Conservation (phyloP, 2,113 vertebrate species). For the human region GRCh38 chr1:224527501-224528000, state of each 20-base stretch:
- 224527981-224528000: no score
- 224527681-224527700: neutral
- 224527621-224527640: conserved; percentile 9
- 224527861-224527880: neutral
- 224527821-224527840: neutral
- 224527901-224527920: no score
- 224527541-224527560: neutral
- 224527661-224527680: neutral
- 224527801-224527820: neutral
- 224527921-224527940: neutral
- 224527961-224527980: neutral
- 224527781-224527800: neutral
- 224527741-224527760: neutral
- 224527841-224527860: neutral
- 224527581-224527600: neutral
- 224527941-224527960: neutral
- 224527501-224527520: neutral
- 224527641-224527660: neutral
- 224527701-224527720: neutral
- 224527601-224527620: neutral
- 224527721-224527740: neutral
- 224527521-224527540: neutral
- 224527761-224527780: neutral
- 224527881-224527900: neutral
- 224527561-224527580: neutral